These are phyloP conservation scores for Andrena dorsata DNA, from an alignment of 2,888 invertebrate species.

Conservation along the genomic window DNA sequence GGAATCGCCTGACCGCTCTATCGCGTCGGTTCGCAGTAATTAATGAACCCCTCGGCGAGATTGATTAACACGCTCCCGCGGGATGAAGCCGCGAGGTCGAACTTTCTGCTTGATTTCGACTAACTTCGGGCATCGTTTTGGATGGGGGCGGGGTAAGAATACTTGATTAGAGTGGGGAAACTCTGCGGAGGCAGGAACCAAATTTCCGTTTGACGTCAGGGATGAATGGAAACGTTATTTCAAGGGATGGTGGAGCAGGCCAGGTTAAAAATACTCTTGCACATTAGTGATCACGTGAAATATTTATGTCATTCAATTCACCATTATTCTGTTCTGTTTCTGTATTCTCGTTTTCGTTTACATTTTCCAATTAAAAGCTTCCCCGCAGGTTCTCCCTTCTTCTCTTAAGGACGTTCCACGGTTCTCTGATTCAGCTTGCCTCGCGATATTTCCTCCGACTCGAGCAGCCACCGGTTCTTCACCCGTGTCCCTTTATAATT, in stretches of 20 bases:
- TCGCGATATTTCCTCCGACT: too few species aligned
- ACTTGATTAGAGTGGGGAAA: conserved; percentile 1
- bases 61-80: conserved; percentile 35
- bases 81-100: conserved; percentile 5
- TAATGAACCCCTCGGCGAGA: background rate
- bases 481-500: conserved; percentile 12
- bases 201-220: conserved; percentile 9
- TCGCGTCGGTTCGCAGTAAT: background rate
- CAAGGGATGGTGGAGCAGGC: background rate
- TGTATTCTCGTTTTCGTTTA: background rate
- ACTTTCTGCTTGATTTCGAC: conserved; percentile 31
- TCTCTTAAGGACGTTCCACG: background rate
- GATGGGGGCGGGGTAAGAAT: background rate
- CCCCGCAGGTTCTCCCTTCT: background rate
- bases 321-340: background rate
- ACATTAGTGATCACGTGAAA: background rate
- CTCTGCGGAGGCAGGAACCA: background rate
- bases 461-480: background rate
- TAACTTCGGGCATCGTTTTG: conserved; percentile 20
- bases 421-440: background rate
- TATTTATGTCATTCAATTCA: background rate
- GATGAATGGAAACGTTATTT: conserved; percentile 3
- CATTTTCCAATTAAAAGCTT: too few species aligned
- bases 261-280: background rate
- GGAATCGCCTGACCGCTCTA: background rate